These are phyloP conservation scores for Cancer borealis DNA, from an alignment of 2,888 invertebrate species.

Conservation along the genomic window DNA sequence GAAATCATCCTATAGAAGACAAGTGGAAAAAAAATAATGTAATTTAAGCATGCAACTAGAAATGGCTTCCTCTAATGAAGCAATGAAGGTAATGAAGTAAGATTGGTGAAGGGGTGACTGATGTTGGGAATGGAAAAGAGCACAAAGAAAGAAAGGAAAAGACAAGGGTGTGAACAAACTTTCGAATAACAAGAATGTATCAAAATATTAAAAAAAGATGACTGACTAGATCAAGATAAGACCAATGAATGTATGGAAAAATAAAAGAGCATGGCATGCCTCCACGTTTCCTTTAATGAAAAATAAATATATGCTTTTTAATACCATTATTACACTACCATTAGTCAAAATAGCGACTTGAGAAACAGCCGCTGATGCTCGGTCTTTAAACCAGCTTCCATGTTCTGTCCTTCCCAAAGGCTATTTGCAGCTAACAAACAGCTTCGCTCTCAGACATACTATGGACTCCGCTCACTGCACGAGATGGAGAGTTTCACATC, in stretches of 20 bases:
- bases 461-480: background rate
- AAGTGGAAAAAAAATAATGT: too few species aligned
- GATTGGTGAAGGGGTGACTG: background rate
- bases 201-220: background rate
- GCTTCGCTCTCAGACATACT: background rate
- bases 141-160: background rate
- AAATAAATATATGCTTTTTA: background rate
- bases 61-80: too few species aligned
- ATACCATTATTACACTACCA: background rate
- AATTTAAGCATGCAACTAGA: too few species aligned
- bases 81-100: too few species aligned
- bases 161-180: background rate
- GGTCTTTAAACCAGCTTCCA: background rate
- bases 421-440: constrained; percentile 1
- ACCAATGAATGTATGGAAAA: background rate
- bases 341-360: background rate
- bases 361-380: background rate
- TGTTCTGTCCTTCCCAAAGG: background rate
- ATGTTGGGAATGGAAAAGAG: background rate
- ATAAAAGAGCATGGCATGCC: too few species aligned
- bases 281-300: too few species aligned
- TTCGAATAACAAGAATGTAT: background rate
- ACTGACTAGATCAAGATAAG: background rate
- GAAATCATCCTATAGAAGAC: too few species aligned
- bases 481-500: background rate